phyloP scores from a whole-genome alignment of 2,113 vertebrate species.

The Tauraco erythrolophus region DNA sequence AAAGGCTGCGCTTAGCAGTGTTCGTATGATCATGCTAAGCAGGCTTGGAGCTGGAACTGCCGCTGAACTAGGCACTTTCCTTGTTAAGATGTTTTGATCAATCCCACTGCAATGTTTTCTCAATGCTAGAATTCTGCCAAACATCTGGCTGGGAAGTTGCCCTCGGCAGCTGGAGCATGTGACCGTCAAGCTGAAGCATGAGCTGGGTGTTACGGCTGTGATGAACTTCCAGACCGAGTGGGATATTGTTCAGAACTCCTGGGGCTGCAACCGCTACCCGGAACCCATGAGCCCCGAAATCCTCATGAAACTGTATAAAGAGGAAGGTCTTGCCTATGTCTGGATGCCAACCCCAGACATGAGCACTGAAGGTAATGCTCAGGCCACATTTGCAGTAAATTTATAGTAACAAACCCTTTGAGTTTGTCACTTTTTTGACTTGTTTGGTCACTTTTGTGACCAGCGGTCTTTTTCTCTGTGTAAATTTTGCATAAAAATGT shows the following conservation, averaged over 20 bases:
- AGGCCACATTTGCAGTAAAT: neutral
- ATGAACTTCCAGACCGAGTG: slow-evolving; percentile 97
- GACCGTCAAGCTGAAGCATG: slow-evolving; percentile 91
- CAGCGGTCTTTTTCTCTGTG: neutral
- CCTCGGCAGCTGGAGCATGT: slow-evolving; percentile 93
- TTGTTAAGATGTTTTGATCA: neutral
- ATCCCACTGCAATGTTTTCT: neutral
- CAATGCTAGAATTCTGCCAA: slow-evolving; percentile 87
- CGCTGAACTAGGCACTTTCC: neutral
- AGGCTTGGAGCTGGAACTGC: neutral
- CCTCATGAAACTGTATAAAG: slow-evolving; percentile 89
- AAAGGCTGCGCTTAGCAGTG: neutral
- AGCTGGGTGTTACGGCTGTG: slow-evolving; percentile 90
- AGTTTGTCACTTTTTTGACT: neutral
- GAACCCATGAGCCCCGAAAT: slow-evolving; percentile 88
- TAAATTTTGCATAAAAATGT: neutral
- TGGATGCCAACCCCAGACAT: slow-evolving; percentile 97
- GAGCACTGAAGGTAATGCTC: slow-evolving; percentile 91
- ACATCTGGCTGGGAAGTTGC: slow-evolving; percentile 95
- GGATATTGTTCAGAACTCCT: slow-evolving; percentile 91
- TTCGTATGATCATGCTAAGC: neutral
- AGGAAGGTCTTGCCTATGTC: slow-evolving; percentile 88
- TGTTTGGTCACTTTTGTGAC: neutral
- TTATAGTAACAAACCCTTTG: neutral
- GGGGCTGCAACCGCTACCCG: slow-evolving; percentile 86